Conservation (phyloP, 1,140 invertebrate genomes). For the Anoplophora glabripennis region DNA sequence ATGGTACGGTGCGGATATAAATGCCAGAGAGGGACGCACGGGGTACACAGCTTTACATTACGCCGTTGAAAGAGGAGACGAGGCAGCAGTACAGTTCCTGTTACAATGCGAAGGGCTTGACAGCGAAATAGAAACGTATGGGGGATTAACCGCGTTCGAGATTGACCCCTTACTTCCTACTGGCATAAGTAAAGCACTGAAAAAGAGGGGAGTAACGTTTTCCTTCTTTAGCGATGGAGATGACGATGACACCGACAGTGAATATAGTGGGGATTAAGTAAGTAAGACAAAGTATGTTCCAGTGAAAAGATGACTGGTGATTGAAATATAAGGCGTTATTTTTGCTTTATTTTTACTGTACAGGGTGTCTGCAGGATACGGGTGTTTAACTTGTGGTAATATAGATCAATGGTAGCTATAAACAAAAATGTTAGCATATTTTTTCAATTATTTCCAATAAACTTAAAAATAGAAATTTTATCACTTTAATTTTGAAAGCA, state of each 20-base stretch:
- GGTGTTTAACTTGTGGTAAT: no score
- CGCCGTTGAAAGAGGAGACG: constrained; percentile 68
- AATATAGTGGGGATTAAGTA: constrained; percentile 34
- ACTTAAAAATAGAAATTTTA: no score
- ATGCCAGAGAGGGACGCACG: constrained; percentile 72
- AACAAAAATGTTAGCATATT: no score
- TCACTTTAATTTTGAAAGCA: no score
- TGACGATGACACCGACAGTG: constrained; percentile 22
- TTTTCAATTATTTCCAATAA: no score
- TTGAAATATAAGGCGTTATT: no score
- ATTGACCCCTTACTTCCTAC: constrained; percentile 20
- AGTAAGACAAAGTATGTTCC: no score
- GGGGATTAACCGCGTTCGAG: constrained; percentile 35
- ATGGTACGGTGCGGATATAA: constrained; percentile 75
- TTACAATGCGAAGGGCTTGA: constrained; percentile 57
- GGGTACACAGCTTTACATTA: constrained; percentile 81
- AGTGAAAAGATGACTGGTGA: no score
- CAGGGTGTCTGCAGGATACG: no score
- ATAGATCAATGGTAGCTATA: no score
- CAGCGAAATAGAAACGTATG: constrained; percentile 35
- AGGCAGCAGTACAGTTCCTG: constrained; percentile 62
- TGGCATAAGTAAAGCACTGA: constrained; percentile 28
- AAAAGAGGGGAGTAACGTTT: constrained; percentile 33
- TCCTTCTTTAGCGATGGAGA: constrained; percentile 38
- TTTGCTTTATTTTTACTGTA: no score